Evolutionary conservation across 2,888 invertebrate genomes (phyloP).

Genomic region (Byasa hedistus): DNA sequence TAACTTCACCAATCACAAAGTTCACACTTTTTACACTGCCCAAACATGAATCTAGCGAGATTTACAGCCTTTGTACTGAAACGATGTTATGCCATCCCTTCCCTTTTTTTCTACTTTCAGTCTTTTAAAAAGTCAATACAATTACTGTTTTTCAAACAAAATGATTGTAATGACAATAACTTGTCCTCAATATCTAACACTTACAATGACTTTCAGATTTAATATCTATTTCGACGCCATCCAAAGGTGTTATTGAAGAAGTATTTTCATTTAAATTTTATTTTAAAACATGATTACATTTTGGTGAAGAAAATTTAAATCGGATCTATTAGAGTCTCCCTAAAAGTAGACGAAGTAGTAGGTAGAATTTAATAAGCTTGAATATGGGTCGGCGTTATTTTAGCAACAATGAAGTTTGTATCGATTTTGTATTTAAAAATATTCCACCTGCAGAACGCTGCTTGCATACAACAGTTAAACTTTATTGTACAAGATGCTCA

Average conservation of each 20-base stretch:
- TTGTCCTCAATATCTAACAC: too few relatives aligned
- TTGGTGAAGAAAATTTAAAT: not conserved
- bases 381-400: conserved; percentile 7
- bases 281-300: not conserved
- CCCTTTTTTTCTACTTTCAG: too few relatives aligned
- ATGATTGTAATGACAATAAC: too few relatives aligned
- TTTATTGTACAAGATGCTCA: conserved; percentile 13
- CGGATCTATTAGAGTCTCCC: not conserved
- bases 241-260: not conserved
- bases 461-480: conserved; percentile 17
- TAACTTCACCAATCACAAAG: too few relatives aligned
- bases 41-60: too few relatives aligned
- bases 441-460: conserved; percentile 12
- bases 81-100: too few relatives aligned
- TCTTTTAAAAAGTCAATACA: too few relatives aligned
- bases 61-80: too few relatives aligned
- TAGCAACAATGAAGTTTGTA: conserved; percentile 21
- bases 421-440: conserved; percentile 27
- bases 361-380: not conserved
- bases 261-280: not conserved
- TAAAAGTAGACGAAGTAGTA: not conserved
- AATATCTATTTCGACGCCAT: too few relatives aligned
- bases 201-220: too few relatives aligned
- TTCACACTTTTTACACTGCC: too few relatives aligned
- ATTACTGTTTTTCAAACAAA: too few relatives aligned